Percentiles rank a stretch among this genome's conserved stretches.
These are phyloP conservation scores for Philotrypesis tridentata DNA, from an alignment of 1,140 invertebrate species.

Conservation along the genomic window DNA sequence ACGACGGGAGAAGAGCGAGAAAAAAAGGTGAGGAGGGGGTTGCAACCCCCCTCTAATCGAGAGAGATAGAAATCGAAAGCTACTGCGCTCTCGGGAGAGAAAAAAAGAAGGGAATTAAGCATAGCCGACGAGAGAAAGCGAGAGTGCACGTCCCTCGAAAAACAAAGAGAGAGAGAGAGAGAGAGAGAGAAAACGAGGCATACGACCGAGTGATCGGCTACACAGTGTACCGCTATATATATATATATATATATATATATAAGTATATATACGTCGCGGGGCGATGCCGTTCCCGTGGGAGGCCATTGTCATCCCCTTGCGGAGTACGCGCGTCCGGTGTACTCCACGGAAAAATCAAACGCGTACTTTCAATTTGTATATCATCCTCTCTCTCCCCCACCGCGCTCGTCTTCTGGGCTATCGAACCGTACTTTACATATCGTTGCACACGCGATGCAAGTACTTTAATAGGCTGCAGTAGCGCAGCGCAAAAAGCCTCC, in stretches of 20 bases:
- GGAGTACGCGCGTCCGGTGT: conserved; percentile 64
- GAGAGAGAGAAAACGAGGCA: conserved; percentile 16
- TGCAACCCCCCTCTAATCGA: background rate
- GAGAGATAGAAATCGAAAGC: conserved; percentile 19
- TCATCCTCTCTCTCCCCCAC: conserved; percentile 45
- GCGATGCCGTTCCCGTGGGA: conserved; percentile 62
- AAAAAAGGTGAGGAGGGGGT: background rate
- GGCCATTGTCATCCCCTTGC: conserved; percentile 69
- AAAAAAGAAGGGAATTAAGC: conserved; percentile 21
- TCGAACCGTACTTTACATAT: too few relatives aligned
- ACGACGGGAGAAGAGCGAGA: background rate
- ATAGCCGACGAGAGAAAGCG: conserved; percentile 2
- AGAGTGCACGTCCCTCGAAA: background rate
- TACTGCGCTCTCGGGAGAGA: too few relatives aligned
- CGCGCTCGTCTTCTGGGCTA: too few relatives aligned
- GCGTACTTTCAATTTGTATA: conserved; percentile 64
- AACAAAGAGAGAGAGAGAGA: background rate
- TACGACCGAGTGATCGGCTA: background rate
- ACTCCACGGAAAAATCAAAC: conserved; percentile 70
- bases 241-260: conserved; percentile 9
- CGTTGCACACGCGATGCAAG: too few relatives aligned
- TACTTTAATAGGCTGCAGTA: too few relatives aligned
- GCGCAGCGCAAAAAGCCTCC: background rate
- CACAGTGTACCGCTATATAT: background rate
- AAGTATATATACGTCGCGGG: background rate